Conservation (phyloP, 2,113 vertebrate genomes). For the Pedionomus torquatus region DNA sequence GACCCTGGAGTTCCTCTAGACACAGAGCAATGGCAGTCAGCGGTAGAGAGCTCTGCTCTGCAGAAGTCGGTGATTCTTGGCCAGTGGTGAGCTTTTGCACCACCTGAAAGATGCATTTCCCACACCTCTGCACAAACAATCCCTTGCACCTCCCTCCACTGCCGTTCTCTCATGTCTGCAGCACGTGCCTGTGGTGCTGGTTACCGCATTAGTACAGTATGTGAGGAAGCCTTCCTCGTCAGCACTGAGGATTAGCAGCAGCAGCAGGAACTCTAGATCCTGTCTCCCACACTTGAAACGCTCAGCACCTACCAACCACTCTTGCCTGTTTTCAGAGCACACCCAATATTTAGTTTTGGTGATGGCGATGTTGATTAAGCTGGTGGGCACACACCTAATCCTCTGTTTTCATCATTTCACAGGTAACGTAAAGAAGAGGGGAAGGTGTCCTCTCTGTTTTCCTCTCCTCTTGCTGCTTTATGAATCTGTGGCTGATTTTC, state of each 20-base stretch:
- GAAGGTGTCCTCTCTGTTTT: neutral
- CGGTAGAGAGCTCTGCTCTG: neutral
- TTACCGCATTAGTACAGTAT: too few relatives aligned
- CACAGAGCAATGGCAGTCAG: neutral
- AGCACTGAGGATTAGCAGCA: neutral
- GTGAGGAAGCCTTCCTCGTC: neutral
- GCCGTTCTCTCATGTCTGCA: neutral
- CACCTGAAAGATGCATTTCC: neutral
- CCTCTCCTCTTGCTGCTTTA: conserved; percentile 3
- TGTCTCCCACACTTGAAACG: neutral
- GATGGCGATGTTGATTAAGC: neutral
- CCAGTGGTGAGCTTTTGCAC: neutral
- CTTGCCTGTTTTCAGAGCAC: neutral
- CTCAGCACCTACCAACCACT: neutral
- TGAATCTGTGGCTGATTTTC: neutral
- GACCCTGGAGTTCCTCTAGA: neutral
- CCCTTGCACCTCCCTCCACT: neutral
- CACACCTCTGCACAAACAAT: neutral
- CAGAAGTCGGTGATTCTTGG: neutral
- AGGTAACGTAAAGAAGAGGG: conserved; percentile 11
- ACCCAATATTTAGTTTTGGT: neutral
- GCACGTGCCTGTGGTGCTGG: neutral
- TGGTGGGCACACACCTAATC: neutral
- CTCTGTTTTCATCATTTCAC: conserved; percentile 7
- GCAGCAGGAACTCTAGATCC: neutral